Evolutionary conservation across 2,797 vertebrate species (phyloP).

Genomic region (Naso thynnoides): DNA sequence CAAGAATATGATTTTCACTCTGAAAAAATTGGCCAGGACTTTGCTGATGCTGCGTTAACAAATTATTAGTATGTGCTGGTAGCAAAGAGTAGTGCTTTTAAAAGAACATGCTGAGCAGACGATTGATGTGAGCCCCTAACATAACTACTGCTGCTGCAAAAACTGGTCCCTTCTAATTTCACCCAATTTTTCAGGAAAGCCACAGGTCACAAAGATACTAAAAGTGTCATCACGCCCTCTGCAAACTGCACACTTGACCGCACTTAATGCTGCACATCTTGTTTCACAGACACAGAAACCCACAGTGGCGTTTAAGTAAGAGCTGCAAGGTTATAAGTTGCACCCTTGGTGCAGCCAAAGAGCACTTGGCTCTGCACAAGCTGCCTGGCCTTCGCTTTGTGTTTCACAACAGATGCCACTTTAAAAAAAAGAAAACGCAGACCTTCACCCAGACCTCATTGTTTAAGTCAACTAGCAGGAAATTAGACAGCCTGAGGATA

Average conservation of each 20-base stretch:
- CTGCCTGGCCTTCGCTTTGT: constrained; percentile 34
- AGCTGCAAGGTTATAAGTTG: constrained; percentile 33
- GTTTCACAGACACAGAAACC: constrained; percentile 7
- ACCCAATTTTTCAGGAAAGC: constrained; percentile 29
- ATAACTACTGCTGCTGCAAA: background rate
- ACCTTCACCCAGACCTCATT: constrained; percentile 67
- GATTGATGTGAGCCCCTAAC: constrained; percentile 19
- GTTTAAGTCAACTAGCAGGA: constrained; percentile 71
- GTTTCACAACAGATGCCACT: constrained; percentile 59
- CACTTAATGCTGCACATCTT: constrained; percentile 13
- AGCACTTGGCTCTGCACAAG: constrained; percentile 29
- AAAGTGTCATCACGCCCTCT: constrained; percentile 18
- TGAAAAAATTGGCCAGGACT: constrained; percentile 8
- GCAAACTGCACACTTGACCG: constrained; percentile 28
- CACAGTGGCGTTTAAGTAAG: constrained; percentile 7
- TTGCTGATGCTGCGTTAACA: constrained; percentile 24
- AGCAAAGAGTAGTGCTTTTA: constrained; percentile 2
- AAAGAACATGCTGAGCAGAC: constrained; percentile 9
- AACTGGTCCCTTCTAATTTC: constrained; percentile 14
- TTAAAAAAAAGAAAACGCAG: constrained; percentile 61
- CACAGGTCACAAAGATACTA: constrained; percentile 41
- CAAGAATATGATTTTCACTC: constrained; percentile 9
- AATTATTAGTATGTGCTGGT: constrained; percentile 2
- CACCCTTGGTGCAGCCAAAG: constrained; percentile 14
- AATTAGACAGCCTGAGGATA: constrained; percentile 69